Percentiles rank a stretch among this genome's conserved stretches.
These are phyloP conservation scores for Lasioglossum albipes DNA, from an alignment of 1,140 invertebrate genomes.

Conservation along the genomic window DNA sequence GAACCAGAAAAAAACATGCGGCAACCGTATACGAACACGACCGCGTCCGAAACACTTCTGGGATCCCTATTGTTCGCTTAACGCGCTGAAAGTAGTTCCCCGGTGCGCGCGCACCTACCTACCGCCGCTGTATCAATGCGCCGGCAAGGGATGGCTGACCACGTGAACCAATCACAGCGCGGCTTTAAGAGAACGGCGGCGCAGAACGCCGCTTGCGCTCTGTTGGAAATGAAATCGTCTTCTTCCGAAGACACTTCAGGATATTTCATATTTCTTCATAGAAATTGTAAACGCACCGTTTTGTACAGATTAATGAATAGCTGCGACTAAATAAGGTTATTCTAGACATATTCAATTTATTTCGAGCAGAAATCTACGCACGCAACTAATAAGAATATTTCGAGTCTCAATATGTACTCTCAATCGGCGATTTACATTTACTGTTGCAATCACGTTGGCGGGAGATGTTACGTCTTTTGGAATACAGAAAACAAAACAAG, in stretches of 20 bases:
- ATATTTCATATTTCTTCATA: no score
- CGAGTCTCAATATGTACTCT: background rate
- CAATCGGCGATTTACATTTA: background rate
- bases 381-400: background rate
- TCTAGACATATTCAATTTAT: no score
- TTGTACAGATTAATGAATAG: no score
- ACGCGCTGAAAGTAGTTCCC: constrained; percentile 79
- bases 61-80: constrained; percentile 78
- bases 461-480: constrained; percentile 5
- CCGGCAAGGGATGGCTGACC: constrained; percentile 53
- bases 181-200: constrained; percentile 28
- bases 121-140: constrained; percentile 63
- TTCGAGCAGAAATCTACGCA: no score
- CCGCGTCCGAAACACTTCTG: constrained; percentile 80
- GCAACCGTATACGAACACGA: constrained; percentile 72
- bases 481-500: background rate
- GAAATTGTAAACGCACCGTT: background rate
- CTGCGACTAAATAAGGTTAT: no score
- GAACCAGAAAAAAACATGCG: constrained; percentile 64
- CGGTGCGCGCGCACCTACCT: constrained; percentile 76
- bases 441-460: background rate
- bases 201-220: background rate
- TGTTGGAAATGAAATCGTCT: background rate
- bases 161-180: constrained; percentile 49
- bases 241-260: background rate